A percentile compares a stretch with the other conserved stretches of the same genome.
These are phyloP conservation scores for Coranthus polyacanthus DNA, from an alignment of 2,797 vertebrate species.

Conservation along the genomic window DNA sequence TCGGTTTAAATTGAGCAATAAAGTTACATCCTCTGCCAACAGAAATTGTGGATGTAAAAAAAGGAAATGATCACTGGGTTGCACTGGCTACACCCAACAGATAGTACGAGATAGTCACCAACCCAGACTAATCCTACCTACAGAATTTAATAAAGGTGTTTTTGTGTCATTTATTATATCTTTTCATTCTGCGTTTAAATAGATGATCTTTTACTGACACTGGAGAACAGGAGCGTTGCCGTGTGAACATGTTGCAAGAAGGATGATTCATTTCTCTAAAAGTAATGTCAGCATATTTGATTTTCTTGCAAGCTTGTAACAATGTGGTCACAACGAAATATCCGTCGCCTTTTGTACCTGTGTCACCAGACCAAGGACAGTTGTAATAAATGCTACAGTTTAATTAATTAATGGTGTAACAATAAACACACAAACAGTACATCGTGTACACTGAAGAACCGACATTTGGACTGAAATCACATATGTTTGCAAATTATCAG, in stretches of 20 bases:
- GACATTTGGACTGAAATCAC: too few relatives aligned
- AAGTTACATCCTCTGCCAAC: slow-evolving; percentile 63
- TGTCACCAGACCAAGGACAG: background rate
- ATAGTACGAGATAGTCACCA: slow-evolving; percentile 23
- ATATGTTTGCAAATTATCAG: too few relatives aligned
- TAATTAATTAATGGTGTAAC: too few relatives aligned
- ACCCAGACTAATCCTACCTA: background rate
- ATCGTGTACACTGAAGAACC: too few relatives aligned
- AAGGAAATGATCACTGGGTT: slow-evolving; percentile 68
- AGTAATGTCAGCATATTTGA: slow-evolving; percentile 13
- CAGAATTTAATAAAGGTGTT: slow-evolving; percentile 11
- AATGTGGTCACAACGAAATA: background rate
- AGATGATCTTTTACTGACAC: too few relatives aligned
- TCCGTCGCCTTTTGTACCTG: background rate
- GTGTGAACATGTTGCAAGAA: background rate
- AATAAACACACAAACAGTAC: too few relatives aligned
- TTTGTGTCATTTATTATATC: background rate
- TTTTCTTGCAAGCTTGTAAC: slow-evolving; percentile 16
- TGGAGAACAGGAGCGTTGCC: too few relatives aligned
- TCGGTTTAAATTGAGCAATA: slow-evolving; percentile 71
- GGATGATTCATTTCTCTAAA: background rate
- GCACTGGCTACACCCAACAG: slow-evolving; percentile 38
- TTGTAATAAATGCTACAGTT: background rate
- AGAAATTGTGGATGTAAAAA: slow-evolving; percentile 77
- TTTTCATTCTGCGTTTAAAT: background rate